Evolutionary conservation across 2,113 vertebrate species (phyloP).

Genomic region (Perognathus longimembris): DNA sequence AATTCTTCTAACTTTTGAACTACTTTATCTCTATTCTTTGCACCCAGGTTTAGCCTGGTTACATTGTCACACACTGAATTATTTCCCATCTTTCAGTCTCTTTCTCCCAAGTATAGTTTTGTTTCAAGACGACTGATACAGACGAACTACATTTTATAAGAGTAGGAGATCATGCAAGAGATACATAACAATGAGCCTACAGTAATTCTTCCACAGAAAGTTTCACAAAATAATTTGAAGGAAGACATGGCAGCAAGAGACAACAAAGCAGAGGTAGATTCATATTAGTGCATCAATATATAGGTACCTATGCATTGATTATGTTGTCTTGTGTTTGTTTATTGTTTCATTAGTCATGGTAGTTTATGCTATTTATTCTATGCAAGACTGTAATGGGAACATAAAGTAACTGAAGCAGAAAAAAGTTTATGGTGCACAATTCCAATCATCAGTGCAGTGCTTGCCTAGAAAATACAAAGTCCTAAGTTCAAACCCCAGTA

Average conservation of each 20-base stretch:
- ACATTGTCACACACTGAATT: neutral
- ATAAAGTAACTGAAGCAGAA: too few relatives aligned
- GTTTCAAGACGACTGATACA: neutral
- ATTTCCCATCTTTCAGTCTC: neutral
- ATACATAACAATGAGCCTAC: neutral
- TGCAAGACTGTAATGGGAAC: too few relatives aligned
- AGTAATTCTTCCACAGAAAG: neutral
- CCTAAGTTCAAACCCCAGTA: too few relatives aligned
- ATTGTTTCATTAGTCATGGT: neutral
- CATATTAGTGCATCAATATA: neutral
- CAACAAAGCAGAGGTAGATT: neutral
- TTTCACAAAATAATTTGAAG: neutral
- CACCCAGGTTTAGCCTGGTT: neutral
- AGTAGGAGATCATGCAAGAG: neutral
- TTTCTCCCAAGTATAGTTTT: neutral
- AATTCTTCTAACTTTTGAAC: neutral
- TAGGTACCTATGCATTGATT: neutral
- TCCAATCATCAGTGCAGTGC: too few relatives aligned
- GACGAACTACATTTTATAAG: neutral
- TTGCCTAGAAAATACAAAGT: too few relatives aligned
- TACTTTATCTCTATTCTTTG: neutral
- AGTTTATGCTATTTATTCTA: neutral
- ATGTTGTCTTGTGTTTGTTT: neutral
- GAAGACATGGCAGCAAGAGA: neutral
- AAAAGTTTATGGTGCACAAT: too few relatives aligned